Evolutionary conservation across 1,140 invertebrate genomes (phyloP), one percentile per base, ranked within the genome.

Genomic region (Plectrocnemia conspersa): DNA sequence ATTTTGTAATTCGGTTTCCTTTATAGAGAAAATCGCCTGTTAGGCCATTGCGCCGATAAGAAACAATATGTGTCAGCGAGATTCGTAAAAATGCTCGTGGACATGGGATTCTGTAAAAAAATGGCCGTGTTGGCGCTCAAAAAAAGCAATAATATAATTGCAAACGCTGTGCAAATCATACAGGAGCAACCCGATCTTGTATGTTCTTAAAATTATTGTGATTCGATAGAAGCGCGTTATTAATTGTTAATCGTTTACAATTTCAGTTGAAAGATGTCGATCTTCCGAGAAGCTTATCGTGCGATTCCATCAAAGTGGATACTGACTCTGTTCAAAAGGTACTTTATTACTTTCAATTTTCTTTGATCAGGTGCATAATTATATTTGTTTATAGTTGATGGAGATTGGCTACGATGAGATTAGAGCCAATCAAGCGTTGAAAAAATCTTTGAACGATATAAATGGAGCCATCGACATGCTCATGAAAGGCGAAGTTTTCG

Each of bases 131-230:
- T 70, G 7, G 85, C 86, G 1, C 66, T 89, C 15, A 72, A 77
- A 54, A 76, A 78, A 54, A 68, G 77, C 11, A 82, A 88, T 61
- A 89, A 89, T 70, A 74, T 83, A 65, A 73, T 85, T 2, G 74
- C 76, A 1, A 68, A 75, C 29, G 84, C 85, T 18, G 72, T 89
- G 32, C 77, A 83, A 54, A 72, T 83, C 47, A 74, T 85, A 48
- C 76, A 80, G 63, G 79, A 83, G 41, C 72, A 79, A 54, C 79
- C 79, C 1, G 72, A 79, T 15, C 27, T 66, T 64, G 72, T 74
- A 21, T 62, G 16, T 38, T 6, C 22, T 5, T 33, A 29, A 29
- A 9, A 19, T 16, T 48, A 19, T 48, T 42, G 18, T 21, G 4
- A 18, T 4, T n/a, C n/a, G n/a, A n/a, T n/a, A n/a, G n/a, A n/a